Evolutionary conservation across 1,140 invertebrate species (phyloP), one percentile per base, ranked within the genome.

Genomic region (Drosophila sp.): DNA sequence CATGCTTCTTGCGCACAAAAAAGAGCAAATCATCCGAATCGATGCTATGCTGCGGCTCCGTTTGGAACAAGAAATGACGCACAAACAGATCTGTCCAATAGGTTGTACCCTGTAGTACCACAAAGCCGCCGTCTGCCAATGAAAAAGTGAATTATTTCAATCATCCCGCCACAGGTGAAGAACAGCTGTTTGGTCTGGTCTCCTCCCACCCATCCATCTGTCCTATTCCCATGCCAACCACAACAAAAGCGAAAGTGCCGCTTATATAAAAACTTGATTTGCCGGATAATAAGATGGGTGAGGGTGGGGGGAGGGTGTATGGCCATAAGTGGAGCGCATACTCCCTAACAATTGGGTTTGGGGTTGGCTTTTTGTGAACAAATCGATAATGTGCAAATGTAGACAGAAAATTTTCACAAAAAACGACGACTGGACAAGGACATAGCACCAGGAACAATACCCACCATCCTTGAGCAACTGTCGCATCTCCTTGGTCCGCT

Each of bases 81-180:
- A 98, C 96, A 93, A 99, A 99, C 62, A 99, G 93, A 92, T 98
- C 97, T 33, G 97, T 98, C 98, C 98, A 99, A 92, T 98, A 99
- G 1, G 97, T 98, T 54, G 96, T 97, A 47, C 97, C 97, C 93
- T 98, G 96, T 3, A 97, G 94, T 92, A 98, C 95, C 50, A 98
- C 96, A 92, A 98, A 98, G 38, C 97, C 97, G 32, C 96, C 96
- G 93, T 97, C 97, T 97, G 92, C 25, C 93, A 94, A 64, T 6
- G 17, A 11, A 69, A 25, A 40, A 66, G 1, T 23, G 60, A 58
- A 23, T 50, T 57, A 44, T 7, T 6, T 56, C 41, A 30, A 4
- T 11, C 29, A n/a, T 35, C 11, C 35, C 8, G 8, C 33, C 63
- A 76, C 73, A 76, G 73, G 73, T 76, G 73, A 30, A 17, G 44